Conservation (phyloP, 1,140 invertebrate genomes). For the Trialeurodes vaporariorum region DNA sequence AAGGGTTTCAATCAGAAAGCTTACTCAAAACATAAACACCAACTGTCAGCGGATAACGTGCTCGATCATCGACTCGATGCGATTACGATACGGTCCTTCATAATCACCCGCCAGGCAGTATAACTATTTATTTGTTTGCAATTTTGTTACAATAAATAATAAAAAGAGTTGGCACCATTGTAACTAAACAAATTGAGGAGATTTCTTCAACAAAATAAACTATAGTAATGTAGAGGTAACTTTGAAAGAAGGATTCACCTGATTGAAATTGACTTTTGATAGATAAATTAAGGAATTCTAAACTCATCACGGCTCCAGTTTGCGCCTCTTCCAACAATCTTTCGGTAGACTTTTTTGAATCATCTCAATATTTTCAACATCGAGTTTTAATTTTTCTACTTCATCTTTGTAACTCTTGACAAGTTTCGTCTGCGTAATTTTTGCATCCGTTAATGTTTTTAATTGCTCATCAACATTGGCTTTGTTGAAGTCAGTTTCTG, state of each 20-base stretch:
- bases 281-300: not conserved
- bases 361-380: slow-evolving; percentile 77
- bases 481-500: slow-evolving; percentile 56
- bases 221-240: not conserved
- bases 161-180: not conserved
- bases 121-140: not conserved
- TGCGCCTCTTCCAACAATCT: slow-evolving; percentile 57
- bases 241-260: not conserved
- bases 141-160: not conserved
- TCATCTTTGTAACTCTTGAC: slow-evolving; percentile 75
- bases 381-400: slow-evolving; percentile 51
- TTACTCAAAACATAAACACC: too few relatives aligned
- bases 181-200: not conserved
- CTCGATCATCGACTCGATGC: too few relatives aligned
- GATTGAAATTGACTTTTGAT: not conserved
- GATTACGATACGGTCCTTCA: too few relatives aligned
- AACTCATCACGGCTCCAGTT: slow-evolving; percentile 18
- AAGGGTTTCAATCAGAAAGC: too few relatives aligned
- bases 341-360: slow-evolving; percentile 70
- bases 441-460: slow-evolving; percentile 52
- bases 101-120: too few relatives aligned
- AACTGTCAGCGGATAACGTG: too few relatives aligned
- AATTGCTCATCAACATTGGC: slow-evolving; percentile 67
- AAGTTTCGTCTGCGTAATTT: slow-evolving; percentile 55
- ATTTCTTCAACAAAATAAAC: not conserved